These are phyloP conservation scores for Stratiolaelaps scimitus DNA, from an alignment of 1,140 invertebrate species.

Conservation along the genomic window DNA sequence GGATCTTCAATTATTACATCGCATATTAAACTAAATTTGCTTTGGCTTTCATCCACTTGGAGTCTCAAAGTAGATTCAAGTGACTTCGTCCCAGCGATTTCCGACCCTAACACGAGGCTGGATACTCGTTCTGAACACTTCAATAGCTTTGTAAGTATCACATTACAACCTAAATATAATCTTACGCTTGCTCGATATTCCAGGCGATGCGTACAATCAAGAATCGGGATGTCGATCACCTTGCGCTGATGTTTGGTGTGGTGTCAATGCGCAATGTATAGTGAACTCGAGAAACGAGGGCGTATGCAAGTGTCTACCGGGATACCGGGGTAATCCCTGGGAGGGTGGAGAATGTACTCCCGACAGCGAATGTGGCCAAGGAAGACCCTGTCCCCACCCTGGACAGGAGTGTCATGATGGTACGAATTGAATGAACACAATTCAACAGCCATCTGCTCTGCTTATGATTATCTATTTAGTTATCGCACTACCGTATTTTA, in stretches of 20 bases:
- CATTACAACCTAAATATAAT: too few species aligned
- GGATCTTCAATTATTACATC: too few species aligned
- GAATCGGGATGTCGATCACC: slow-evolving; percentile 39
- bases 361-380: slow-evolving; percentile 54
- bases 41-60: too few species aligned
- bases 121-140: too few species aligned
- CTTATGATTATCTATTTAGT: too few species aligned
- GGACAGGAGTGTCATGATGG: slow-evolving; percentile 68
- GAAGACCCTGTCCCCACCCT: slow-evolving; percentile 55
- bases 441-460: too few species aligned
- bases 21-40: too few species aligned
- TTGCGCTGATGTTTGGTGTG: slow-evolving; percentile 66
- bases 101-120: too few species aligned
- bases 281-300: slow-evolving; percentile 61
- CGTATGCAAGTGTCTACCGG: slow-evolving; percentile 71
- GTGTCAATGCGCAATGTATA: slow-evolving; percentile 66
- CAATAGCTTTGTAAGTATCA: too few species aligned
- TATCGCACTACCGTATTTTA: too few species aligned
- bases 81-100: too few species aligned
- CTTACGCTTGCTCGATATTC: background rate
- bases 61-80: too few species aligned
- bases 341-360: slow-evolving; percentile 60
- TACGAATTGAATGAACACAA: slow-evolving; percentile 45
- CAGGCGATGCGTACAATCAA: slow-evolving; percentile 35
- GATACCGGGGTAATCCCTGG: slow-evolving; percentile 74